Percentiles rank a stretch among this genome's conserved stretches.
Evolutionary conservation across 2,797 vertebrate genomes (phyloP).

Genomic region (Sparidentex hasta): DNA sequence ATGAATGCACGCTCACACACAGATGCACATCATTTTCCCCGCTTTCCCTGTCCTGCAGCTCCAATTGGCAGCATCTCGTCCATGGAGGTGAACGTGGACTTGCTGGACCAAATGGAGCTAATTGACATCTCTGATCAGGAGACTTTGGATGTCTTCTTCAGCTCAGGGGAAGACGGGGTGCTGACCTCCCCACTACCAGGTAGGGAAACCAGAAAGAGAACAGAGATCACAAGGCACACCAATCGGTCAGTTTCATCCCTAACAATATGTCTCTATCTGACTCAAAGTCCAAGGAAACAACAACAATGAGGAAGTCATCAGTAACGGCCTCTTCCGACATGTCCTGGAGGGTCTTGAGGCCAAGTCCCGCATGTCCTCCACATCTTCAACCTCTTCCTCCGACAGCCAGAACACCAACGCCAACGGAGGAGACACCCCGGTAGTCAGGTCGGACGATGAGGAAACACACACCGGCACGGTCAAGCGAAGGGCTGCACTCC

Average conservation of each 20-base stretch:
- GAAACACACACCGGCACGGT: slow-evolving; percentile 81
- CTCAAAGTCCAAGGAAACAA: slow-evolving; percentile 64
- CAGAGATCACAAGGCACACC: not conserved
- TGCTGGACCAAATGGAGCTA: slow-evolving; percentile 95
- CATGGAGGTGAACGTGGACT: slow-evolving; percentile 98
- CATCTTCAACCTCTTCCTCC: slow-evolving; percentile 89
- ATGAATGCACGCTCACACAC: not conserved
- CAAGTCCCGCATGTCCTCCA: slow-evolving; percentile 90
- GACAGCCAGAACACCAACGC: slow-evolving; percentile 89
- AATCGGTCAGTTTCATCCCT: not conserved
- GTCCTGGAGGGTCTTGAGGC: slow-evolving; percentile 81
- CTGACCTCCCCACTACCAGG: slow-evolving; percentile 85
- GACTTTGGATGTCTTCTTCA: slow-evolving; percentile 93
- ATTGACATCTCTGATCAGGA: slow-evolving; percentile 95
- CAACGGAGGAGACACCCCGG: slow-evolving; percentile 85
- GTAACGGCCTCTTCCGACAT: slow-evolving; percentile 85
- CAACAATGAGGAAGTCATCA: slow-evolving; percentile 69
- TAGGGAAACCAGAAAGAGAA: slow-evolving; percentile 52
- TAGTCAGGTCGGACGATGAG: slow-evolving; percentile 89
- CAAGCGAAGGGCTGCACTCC: slow-evolving; percentile 45
- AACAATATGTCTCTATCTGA: slow-evolving; percentile 1
- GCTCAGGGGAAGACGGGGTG: slow-evolving; percentile 86
- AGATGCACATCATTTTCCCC: not conserved
- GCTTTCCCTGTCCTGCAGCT: slow-evolving; percentile 60
- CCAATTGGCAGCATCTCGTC: slow-evolving; percentile 91